Conservation (phyloP, 2,797 vertebrate species). For the Thripadectes ignobilis region DNA sequence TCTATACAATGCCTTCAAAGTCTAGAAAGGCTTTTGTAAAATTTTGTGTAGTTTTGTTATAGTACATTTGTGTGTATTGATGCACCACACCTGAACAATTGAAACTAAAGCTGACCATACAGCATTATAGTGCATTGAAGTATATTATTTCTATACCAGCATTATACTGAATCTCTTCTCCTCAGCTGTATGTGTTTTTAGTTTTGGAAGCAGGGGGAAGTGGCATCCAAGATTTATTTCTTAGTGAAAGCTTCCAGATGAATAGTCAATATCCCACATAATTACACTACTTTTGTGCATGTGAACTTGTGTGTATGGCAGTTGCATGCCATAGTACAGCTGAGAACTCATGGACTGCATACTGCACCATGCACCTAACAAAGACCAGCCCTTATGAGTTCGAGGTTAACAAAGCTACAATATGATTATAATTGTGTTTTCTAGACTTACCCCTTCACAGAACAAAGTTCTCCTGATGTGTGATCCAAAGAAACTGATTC, state of each 20-base stretch:
- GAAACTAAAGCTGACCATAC: background rate
- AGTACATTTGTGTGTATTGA: background rate
- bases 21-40: background rate
- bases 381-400: background rate
- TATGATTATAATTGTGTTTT: background rate
- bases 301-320: background rate
- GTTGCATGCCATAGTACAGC: background rate
- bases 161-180: background rate
- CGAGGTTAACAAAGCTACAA: background rate
- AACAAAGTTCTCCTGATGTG: background rate
- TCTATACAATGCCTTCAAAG: background rate
- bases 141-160: background rate
- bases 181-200: background rate
- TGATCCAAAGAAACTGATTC: background rate
- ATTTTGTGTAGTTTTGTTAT: background rate
- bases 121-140: background rate
- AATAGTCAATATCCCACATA: background rate
- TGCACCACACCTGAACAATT: background rate
- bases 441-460: background rate
- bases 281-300: background rate
- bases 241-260: background rate
- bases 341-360: background rate
- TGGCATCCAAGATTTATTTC: background rate
- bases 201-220: background rate
- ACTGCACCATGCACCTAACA: background rate